phyloP scores from a whole-genome alignment of 2,888 invertebrate species.

The Zonitis immaculata region DNA sequence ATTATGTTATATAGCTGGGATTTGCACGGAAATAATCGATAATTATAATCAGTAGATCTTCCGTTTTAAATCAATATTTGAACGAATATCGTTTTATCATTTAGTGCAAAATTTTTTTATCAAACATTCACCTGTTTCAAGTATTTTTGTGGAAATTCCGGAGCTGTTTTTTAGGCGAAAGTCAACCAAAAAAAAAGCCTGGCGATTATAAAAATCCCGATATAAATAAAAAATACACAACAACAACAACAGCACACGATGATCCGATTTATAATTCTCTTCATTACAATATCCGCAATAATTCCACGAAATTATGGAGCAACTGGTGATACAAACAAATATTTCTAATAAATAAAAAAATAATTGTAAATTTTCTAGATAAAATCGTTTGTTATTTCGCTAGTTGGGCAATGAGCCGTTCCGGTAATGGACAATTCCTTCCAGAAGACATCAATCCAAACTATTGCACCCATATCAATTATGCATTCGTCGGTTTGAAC shows the following conservation, averaged over 20 bases:
- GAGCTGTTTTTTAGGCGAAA: neutral
- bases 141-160: neutral
- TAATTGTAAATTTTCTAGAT: conserved; percentile 11
- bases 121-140: neutral
- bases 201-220: neutral
- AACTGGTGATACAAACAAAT: neutral
- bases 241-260: neutral
- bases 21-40: no score
- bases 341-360: neutral
- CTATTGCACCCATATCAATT: conserved; percentile 15
- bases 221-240: no score
- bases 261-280: neutral
- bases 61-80: no score
- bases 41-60: no score
- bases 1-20: no score
- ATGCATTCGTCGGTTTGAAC: conserved; percentile 13
- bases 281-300: neutral
- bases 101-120: neutral
- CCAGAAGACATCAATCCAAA: conserved; percentile 17
- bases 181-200: neutral
- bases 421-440: conserved; percentile 13
- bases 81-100: no score
- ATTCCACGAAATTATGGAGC: neutral
- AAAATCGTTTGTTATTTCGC: conserved; percentile 17
- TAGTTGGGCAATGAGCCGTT: conserved; percentile 10